Base-by-base conservation (phyloP, 2,888 invertebrate species). In the Chrysopilus asiliformis region DNA sequence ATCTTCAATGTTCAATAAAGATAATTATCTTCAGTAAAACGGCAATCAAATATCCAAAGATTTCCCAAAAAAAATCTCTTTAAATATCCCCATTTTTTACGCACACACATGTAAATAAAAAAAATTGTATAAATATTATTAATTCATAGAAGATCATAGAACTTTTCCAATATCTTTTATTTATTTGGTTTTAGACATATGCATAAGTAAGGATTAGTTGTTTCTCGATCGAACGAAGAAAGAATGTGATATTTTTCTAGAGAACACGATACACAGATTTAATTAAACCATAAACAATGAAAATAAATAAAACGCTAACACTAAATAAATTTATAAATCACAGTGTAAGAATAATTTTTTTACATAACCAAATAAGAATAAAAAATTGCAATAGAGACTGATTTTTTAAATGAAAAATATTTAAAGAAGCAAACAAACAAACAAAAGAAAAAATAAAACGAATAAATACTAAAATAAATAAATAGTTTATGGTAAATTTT, bases 171-270 rank as follows among this genome's bases (percentile, higher is more conserved):
- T n/a, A n/a, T n/a, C n/a, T n/a, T n/a, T n/a, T n/a, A n/a, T n/a
- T 22, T 22, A 22, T 33, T 33, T 33, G 29, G 31, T 33, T 38
- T 19, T 38, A 38, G 38, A 27, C 4, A 20, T 38, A 22, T 22
- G 10, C 10, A 22, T 31, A 26, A 22, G 18, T 32, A 32, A 30
- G 19, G 22, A 22, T 10, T 35, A 38, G 34, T 43, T 56, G 52
- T 60, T 59, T 60, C 58, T 57, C 53, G 60, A 60, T 57, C 58
- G 58, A 60, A 60, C 60, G 60, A 60, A 60, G 57, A 56, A 58
- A 59, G 59, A 57, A 60, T 60, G 60, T 60, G 60, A 60, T 60
- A 60, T 60, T 60, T 60, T 60, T 60, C 57, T 60, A 60, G 53
- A 44, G 32, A 36, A 35, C 40, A 32, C 25, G 33, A 38, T 34